Conservation (phyloP, 2,888 invertebrate genomes). For the Rutpela maculata region DNA sequence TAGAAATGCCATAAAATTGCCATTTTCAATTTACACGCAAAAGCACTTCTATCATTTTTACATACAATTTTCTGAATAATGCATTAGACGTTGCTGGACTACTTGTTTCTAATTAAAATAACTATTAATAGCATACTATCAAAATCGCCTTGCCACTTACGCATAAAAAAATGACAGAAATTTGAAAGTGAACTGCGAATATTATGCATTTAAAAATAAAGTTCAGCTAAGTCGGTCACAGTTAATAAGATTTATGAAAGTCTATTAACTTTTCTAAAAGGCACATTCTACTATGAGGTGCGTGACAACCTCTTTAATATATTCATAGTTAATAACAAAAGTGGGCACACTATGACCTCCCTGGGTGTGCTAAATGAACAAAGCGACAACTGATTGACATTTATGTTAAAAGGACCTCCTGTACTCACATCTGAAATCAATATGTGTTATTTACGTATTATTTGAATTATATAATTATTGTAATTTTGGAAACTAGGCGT, state of each 20-base stretch:
- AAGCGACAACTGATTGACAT: constrained; percentile 67
- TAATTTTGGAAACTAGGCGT: background rate
- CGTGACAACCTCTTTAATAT: constrained; percentile 58
- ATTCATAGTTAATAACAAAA: constrained; percentile 59
- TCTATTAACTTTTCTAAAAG: constrained; percentile 38
- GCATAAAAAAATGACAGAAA: constrained; percentile 13
- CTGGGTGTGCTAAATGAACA: constrained; percentile 65
- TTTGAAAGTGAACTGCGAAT: constrained; percentile 32
- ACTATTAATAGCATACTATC: background rate
- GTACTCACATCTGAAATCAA: constrained; percentile 6
- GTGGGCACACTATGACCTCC: constrained; percentile 59
- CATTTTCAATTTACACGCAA: constrained; percentile 4
- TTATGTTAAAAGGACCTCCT: constrained; percentile 45
- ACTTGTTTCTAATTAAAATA: constrained; percentile 11
- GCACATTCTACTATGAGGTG: constrained; percentile 42
- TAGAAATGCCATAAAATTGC: background rate
- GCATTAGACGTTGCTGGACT: constrained; percentile 8
- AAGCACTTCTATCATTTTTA: constrained; percentile 3
- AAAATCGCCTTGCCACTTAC: constrained; percentile 3
- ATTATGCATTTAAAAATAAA: constrained; percentile 20
- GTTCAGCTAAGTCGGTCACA: constrained; percentile 30
- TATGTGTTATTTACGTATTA: background rate
- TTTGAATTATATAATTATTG: background rate
- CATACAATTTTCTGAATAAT: constrained; percentile 32
- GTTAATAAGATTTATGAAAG: constrained; percentile 41